Evolutionary conservation across 1,140 invertebrate genomes (phyloP).

Genomic region (Hyles vespertilio): DNA sequence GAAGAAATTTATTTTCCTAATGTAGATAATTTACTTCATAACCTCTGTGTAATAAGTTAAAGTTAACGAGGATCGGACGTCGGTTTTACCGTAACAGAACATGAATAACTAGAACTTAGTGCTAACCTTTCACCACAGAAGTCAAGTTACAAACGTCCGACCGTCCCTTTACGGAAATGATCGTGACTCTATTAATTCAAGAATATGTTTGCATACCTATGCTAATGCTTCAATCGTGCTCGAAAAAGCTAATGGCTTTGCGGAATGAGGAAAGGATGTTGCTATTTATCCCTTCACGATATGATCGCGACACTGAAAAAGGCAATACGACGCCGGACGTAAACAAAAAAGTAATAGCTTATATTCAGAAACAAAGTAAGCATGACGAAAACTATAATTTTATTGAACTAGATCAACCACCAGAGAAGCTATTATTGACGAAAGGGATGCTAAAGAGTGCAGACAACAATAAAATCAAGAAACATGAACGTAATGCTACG

Average conservation of each 20-base stretch:
- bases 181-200: conserved; percentile 16
- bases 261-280: conserved; percentile 18
- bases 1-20: no score
- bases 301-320: no score
- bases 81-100: conserved; percentile 12
- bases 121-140: conserved; percentile 23
- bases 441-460: no score
- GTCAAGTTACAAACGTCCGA: background rate
- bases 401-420: no score
- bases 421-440: no score
- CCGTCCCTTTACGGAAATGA: conserved; percentile 5
- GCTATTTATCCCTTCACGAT: background rate
- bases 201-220: conserved; percentile 11
- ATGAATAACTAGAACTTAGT: conserved; percentile 4
- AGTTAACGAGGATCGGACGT: conserved; percentile 5
- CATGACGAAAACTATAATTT: no score
- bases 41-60: background rate
- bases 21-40: no score
- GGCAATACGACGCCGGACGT: no score
- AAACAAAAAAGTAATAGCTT: no score
- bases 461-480: no score
- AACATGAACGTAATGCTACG: no score
- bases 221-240: conserved; percentile 15
- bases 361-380: no score
- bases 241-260: conserved; percentile 16